Percentiles rank a stretch among this genome's conserved stretches.
Evolutionary conservation across 2,888 invertebrate species (phyloP).

Genomic region (Camptogramma bilineatum): DNA sequence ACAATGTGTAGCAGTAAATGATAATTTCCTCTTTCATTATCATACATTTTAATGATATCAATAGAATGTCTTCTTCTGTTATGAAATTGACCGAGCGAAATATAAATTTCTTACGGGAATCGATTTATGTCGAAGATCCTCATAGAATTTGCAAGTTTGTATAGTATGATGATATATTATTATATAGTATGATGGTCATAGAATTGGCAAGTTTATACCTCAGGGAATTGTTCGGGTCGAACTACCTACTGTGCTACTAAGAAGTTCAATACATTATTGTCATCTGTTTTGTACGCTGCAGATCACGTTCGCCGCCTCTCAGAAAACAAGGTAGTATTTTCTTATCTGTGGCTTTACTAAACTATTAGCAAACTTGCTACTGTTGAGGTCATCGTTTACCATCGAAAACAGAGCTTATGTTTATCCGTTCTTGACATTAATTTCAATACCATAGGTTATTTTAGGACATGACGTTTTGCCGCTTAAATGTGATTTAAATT

Average conservation of each 20-base stretch:
- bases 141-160: too few species aligned
- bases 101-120: too few species aligned
- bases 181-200: too few species aligned
- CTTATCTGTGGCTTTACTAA: conserved; percentile 33
- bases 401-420: conserved; percentile 35
- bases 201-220: too few species aligned
- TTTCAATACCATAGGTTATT: conserved; percentile 40
- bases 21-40: background rate
- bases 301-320: conserved; percentile 1
- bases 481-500: background rate
- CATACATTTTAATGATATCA: background rate
- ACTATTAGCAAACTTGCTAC: conserved; percentile 39
- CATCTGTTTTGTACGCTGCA: background rate
- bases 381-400: conserved; percentile 41
- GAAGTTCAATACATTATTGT: background rate
- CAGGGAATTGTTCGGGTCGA: background rate
- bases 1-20: background rate
- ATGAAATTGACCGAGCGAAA: too few species aligned
- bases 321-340: too few species aligned
- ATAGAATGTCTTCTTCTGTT: too few species aligned
- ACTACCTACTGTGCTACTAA: too few species aligned
- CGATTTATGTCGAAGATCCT: too few species aligned
- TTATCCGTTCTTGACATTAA: conserved; percentile 43
- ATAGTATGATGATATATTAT: too few species aligned
- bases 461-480: conserved; percentile 23